Evolutionary conservation across 2,888 invertebrate genomes (phyloP).

Genomic region (Eristalis pertinax): DNA sequence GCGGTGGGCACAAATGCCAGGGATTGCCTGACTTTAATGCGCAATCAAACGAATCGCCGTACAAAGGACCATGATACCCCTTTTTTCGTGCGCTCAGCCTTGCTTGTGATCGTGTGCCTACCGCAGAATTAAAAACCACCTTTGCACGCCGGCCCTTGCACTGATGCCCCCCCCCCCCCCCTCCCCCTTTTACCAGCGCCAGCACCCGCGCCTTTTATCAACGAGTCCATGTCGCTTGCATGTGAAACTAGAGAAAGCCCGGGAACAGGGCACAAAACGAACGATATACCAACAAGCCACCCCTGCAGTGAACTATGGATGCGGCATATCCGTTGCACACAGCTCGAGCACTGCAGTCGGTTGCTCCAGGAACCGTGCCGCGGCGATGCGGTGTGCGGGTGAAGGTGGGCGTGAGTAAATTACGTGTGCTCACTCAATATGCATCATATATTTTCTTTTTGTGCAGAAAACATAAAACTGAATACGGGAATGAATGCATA

Average conservation of each 20-base stretch:
- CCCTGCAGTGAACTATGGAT: conserved; percentile 30
- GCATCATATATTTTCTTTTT: conserved; percentile 62
- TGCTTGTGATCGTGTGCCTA: background rate
- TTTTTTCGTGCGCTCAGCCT: conserved; percentile 4
- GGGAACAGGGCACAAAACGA: conserved; percentile 6
- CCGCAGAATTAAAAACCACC: conserved; percentile 29
- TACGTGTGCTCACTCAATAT: conserved; percentile 66
- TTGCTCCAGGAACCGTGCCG: background rate
- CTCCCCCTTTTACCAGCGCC: conserved; percentile 23
- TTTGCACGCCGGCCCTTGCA: conserved; percentile 13
- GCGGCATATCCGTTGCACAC: conserved; percentile 16
- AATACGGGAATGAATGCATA: conserved; percentile 66
- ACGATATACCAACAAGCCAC: conserved; percentile 20
- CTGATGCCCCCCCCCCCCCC: background rate
- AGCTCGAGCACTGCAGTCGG: conserved; percentile 50
- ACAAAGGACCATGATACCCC: conserved; percentile 25
- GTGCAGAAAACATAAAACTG: conserved; percentile 58
- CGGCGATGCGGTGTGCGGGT: background rate
- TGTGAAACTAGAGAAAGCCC: conserved; percentile 33
- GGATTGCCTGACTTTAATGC: conserved; percentile 58
- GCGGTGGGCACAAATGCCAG: conserved; percentile 34
- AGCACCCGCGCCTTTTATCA: conserved; percentile 36
- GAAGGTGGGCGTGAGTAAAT: conserved; percentile 23
- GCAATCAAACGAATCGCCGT: conserved; percentile 51
- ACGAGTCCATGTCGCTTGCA: conserved; percentile 45